Conservation (phyloP, 1,140 invertebrate genomes). For the Achroia grisella region DNA sequence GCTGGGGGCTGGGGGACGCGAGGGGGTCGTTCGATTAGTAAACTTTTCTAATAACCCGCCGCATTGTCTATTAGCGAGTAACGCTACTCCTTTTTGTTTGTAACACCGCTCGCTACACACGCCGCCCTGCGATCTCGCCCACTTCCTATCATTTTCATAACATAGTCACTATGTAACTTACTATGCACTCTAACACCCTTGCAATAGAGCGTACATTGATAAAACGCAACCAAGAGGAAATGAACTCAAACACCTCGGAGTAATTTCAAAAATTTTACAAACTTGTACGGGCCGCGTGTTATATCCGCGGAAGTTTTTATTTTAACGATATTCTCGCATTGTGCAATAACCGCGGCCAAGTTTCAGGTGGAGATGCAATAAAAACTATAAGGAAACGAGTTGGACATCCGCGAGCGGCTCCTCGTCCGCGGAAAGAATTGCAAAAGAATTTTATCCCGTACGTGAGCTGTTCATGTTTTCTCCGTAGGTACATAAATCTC, state of each 20-base stretch:
- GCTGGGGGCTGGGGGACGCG: not conserved
- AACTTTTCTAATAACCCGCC: constrained; percentile 21
- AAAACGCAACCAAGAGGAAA: constrained; percentile 1
- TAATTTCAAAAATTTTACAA: constrained; percentile 17
- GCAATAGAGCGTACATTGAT: too few relatives aligned
- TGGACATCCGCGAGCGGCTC: not conserved
- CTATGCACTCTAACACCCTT: too few relatives aligned
- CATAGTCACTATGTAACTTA: too few relatives aligned
- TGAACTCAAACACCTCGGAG: constrained; percentile 6
- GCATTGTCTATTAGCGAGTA: constrained; percentile 15
- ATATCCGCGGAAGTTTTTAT: too few relatives aligned
- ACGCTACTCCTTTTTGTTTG: constrained; percentile 5
- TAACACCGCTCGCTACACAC: not conserved
- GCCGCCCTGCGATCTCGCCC: not conserved
- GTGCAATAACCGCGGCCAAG: too few relatives aligned
- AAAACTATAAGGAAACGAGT: too few relatives aligned
- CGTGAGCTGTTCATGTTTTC: too few relatives aligned
- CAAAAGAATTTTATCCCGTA: too few relatives aligned
- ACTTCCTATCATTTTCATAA: too few relatives aligned
- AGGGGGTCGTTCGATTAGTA: constrained; percentile 5
- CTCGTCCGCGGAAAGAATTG: not conserved
- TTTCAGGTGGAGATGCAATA: too few relatives aligned
- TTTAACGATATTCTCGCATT: too few relatives aligned
- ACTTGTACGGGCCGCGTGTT: constrained; percentile 8
- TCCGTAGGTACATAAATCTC: constrained; percentile 6